Evolutionary conservation across 2,797 vertebrate genomes (phyloP).

Genomic region (Halcyon chelicuti): DNA sequence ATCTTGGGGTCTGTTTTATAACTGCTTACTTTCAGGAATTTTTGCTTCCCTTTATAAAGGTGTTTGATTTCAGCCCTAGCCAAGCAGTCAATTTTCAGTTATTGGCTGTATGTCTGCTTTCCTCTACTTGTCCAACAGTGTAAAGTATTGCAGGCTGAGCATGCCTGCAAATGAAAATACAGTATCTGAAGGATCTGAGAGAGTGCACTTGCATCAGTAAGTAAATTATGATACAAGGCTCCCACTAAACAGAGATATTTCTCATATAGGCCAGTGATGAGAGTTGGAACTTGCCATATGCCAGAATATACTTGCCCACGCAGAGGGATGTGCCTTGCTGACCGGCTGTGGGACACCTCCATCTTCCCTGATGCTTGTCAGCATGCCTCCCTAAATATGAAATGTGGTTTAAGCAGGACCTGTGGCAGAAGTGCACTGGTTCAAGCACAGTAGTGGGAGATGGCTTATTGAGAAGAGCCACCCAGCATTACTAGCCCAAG

Average conservation of each 20-base stretch:
- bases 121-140: background rate
- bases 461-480: background rate
- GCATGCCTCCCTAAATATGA: background rate
- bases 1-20: background rate
- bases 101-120: background rate
- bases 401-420: background rate
- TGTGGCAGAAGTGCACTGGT: background rate
- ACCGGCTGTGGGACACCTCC: background rate
- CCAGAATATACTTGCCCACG: background rate
- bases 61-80: background rate
- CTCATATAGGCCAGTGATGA: background rate
- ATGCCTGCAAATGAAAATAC: background rate
- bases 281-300: background rate
- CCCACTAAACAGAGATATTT: rapidly evolving
- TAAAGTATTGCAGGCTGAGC: background rate
- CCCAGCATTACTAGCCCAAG: background rate
- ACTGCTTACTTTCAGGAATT: background rate
- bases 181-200: background rate
- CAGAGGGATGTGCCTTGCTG: background rate
- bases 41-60: background rate
- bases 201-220: background rate
- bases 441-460: background rate
- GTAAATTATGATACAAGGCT: background rate
- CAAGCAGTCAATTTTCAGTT: background rate
- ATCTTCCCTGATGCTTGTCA: background rate